These are phyloP conservation scores for Calameuta pallipes DNA, from an alignment of 2,888 invertebrate species.

Conservation along the genomic window DNA sequence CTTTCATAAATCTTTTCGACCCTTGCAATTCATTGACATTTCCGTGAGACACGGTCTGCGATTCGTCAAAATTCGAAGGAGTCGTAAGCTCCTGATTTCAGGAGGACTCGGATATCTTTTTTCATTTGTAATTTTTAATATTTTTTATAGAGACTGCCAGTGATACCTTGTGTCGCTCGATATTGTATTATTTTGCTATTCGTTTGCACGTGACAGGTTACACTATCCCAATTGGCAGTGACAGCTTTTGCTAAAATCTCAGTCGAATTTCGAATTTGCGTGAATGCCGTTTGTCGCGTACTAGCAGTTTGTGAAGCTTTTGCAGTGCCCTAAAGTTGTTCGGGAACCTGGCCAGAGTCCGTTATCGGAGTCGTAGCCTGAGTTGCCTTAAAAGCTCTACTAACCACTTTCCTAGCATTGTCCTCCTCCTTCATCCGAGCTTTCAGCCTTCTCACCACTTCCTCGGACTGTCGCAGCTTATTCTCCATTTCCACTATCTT, in stretches of 20 bases:
- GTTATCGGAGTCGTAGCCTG: background rate
- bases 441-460: background rate
- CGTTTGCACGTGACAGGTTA: background rate
- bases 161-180: background rate
- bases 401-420: background rate
- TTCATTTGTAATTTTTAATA: background rate
- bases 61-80: background rate
- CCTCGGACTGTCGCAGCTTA: background rate
- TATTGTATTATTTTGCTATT: background rate
- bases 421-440: background rate
- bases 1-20: too few species aligned
- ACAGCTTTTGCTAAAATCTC: background rate
- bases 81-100: background rate
- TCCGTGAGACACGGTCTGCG: too few species aligned
- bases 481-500: slow-evolving; percentile 4
- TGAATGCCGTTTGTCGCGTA: background rate
- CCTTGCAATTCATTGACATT: too few species aligned
- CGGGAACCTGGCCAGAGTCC: background rate
- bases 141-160: background rate
- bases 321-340: background rate
- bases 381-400: background rate
- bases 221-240: background rate
- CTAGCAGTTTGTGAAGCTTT: background rate
- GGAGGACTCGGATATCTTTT: background rate
- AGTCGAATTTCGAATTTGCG: background rate